These are phyloP conservation scores for Escarpia spicata DNA, from an alignment of 2,888 invertebrate genomes.

Conservation along the genomic window DNA sequence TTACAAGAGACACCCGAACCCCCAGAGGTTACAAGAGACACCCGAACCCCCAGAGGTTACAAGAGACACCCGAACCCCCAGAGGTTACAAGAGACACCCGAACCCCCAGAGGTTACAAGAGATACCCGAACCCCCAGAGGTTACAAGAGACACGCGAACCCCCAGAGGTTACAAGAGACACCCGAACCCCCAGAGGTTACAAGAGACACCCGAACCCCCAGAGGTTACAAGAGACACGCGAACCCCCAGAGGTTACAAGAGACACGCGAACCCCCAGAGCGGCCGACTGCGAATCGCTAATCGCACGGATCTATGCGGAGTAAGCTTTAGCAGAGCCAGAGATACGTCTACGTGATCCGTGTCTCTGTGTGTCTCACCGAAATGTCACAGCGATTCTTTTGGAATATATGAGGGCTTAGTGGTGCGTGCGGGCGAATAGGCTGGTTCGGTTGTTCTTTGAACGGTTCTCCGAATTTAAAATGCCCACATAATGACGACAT, in stretches of 20 bases:
- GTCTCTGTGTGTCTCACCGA: neutral
- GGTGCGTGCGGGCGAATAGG: neutral
- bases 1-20: neutral
- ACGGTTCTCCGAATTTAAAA: neutral
- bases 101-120: neutral
- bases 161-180: neutral
- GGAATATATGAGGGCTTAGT: neutral
- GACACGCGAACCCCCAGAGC: neutral
- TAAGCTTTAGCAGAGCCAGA: neutral
- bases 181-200: neutral
- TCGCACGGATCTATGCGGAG: neutral
- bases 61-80: neutral
- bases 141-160: neutral
- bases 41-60: neutral
- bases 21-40: neutral
- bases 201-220: neutral
- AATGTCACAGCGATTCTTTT: slow-evolving; percentile 9
- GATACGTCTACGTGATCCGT: neutral
- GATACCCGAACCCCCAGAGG: neutral
- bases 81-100: neutral
- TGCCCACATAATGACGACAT: neutral
- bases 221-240: neutral
- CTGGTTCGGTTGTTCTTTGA: neutral
- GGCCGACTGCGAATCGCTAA: neutral
- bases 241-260: neutral